These are phyloP conservation scores for Hippocampus zosterae DNA, from an alignment of 2,113 vertebrate genomes.

Conservation along the genomic window DNA sequence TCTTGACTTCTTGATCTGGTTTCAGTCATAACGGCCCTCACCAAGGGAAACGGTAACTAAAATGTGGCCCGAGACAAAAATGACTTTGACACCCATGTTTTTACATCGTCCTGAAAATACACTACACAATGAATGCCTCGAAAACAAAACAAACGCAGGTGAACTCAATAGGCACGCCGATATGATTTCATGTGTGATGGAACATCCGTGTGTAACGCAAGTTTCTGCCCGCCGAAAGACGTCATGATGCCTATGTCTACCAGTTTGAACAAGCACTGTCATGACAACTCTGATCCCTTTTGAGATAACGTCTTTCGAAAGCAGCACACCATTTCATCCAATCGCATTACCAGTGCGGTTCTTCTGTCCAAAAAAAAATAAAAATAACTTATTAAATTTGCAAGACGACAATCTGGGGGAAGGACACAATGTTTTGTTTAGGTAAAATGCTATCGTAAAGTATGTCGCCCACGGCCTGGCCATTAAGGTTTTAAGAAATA, in stretches of 20 bases:
- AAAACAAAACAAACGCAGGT: constrained; percentile 7
- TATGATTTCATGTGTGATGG: constrained; percentile 10
- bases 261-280: constrained; percentile 6
- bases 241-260: neutral
- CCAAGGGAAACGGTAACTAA: too few species aligned
- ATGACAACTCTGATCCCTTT: constrained; percentile 1
- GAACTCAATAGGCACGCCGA: constrained; percentile 4
- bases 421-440: too few species aligned
- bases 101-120: too few species aligned
- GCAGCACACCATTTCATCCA: constrained; percentile 6
- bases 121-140: neutral
- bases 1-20: too few species aligned
- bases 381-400: neutral
- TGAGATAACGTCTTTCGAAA: constrained; percentile 10
- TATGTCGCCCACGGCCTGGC: too few species aligned
- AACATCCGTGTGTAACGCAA: constrained; percentile 1
- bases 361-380: neutral
- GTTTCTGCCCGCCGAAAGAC: constrained; percentile 4
- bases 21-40: too few species aligned
- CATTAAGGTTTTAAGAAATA: too few species aligned
- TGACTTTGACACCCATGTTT: too few species aligned
- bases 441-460: too few species aligned
- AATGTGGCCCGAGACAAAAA: too few species aligned
- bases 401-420: too few species aligned
- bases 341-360: neutral